phyloP scores from a whole-genome alignment of 2,888 invertebrate species.

The Drosophila setosimentum region DNA sequence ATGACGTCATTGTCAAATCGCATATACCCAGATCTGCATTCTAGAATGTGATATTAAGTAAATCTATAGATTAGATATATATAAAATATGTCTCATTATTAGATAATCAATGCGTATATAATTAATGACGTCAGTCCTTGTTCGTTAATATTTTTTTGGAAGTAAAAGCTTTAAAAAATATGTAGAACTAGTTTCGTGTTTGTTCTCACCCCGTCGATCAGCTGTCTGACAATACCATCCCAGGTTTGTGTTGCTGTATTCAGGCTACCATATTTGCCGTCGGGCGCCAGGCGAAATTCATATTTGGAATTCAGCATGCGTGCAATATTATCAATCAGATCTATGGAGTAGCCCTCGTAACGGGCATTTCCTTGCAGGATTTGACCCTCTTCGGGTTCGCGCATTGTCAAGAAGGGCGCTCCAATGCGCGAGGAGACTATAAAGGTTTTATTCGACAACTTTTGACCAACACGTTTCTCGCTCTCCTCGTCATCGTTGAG shows the following conservation, averaged over 20 bases:
- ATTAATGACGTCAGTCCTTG: not conserved
- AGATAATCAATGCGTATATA: not conserved
- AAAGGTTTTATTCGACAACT: constrained; percentile 88
- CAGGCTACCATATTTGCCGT: constrained; percentile 90
- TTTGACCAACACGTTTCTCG: constrained; percentile 86
- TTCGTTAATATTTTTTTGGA: not conserved
- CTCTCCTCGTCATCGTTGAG: constrained; percentile 87
- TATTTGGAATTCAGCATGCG: constrained; percentile 89
- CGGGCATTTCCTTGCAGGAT: constrained; percentile 89
- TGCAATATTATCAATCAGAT: constrained; percentile 94
- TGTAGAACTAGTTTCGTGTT: not conserved
- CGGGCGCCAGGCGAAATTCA: constrained; percentile 90
- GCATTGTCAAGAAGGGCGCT: constrained; percentile 89
- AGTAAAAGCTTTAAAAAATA: not conserved
- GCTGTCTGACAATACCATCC: constrained; percentile 91
- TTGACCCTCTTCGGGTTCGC: constrained; percentile 87
- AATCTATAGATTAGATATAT: not conserved
- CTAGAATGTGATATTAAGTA: constrained; percentile 85
- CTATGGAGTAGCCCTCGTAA: constrained; percentile 96
- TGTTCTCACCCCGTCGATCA: constrained; percentile 89
- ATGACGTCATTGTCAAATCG: constrained; percentile 97
- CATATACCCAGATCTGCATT: constrained; percentile 98
- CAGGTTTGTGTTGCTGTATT: constrained; percentile 90
- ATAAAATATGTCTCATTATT: not conserved
- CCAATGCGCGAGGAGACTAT: constrained; percentile 90